A percentile compares a stretch with the other conserved stretches of the same genome.
phyloP scores from a whole-genome alignment of 2,888 invertebrate species.

The Melinaea marsaeus region DNA sequence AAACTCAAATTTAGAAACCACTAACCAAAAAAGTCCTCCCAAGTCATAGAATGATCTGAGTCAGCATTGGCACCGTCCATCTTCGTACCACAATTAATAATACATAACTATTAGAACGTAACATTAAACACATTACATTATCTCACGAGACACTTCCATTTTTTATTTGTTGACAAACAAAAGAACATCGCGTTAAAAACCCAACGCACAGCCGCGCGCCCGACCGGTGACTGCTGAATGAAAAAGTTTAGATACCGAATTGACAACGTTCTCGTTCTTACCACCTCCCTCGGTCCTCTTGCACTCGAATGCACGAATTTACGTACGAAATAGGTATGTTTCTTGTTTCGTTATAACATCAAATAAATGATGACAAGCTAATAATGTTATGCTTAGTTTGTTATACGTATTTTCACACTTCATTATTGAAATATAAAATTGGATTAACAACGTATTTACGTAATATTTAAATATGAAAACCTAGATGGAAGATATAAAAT shows the following conservation, averaged over 20 bases:
- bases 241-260: slow-evolving; percentile 37
- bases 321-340: slow-evolving; percentile 5
- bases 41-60: slow-evolving; percentile 83
- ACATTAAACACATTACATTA: slow-evolving; percentile 30
- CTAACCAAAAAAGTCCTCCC: slow-evolving; percentile 86
- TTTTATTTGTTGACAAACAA: slow-evolving; percentile 67
- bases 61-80: slow-evolving; percentile 78
- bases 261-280: slow-evolving; percentile 8
- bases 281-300: neutral
- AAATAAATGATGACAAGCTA: neutral
- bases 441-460: no score
- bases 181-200: slow-evolving; percentile 52
- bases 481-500: no score
- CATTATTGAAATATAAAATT: no score
- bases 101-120: slow-evolving; percentile 29
- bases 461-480: no score
- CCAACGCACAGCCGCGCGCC: slow-evolving; percentile 43
- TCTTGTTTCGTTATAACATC: slow-evolving; percentile 1
- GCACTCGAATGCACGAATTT: slow-evolving; percentile 4
- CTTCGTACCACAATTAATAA: slow-evolving; percentile 54
- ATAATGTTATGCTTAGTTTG: no score
- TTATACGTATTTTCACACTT: no score
- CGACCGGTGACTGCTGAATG: slow-evolving; percentile 54
- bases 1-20: slow-evolving; percentile 32
- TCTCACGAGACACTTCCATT: slow-evolving; percentile 30